Evolutionary conservation across 2,113 vertebrate genomes (phyloP).

Genomic region (Tylochromis polylepis): DNA sequence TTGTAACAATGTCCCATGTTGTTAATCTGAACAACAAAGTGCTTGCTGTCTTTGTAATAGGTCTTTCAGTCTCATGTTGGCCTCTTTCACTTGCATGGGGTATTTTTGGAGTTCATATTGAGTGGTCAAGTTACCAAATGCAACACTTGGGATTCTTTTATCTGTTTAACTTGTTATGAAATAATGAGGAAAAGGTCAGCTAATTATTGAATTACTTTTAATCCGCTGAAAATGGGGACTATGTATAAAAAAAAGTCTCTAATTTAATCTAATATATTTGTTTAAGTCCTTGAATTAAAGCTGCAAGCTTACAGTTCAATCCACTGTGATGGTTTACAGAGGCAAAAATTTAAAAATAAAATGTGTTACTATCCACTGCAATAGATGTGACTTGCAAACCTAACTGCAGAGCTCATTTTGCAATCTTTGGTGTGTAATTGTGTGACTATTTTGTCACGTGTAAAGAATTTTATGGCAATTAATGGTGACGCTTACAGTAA

Average conservation of each 20-base stretch:
- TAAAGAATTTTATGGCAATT: not conserved
- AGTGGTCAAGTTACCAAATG: not conserved
- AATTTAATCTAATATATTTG: not conserved
- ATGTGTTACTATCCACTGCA: not conserved
- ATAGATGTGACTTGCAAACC: not conserved
- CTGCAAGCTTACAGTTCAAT: not conserved
- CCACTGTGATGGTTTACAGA: not conserved
- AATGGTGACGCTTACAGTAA: not conserved
- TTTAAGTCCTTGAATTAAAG: not conserved
- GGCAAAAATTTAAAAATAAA: not conserved
- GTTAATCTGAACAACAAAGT: not conserved
- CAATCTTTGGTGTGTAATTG: not conserved
- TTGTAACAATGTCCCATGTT: not conserved
- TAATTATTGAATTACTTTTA: not conserved
- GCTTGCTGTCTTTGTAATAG: not conserved
- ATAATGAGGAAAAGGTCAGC: not conserved
- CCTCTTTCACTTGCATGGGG: not conserved
- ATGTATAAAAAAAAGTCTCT: not conserved
- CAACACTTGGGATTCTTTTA: not conserved
- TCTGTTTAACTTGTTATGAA: not conserved
- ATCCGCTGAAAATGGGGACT: not conserved
- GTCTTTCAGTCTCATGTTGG: not conserved
- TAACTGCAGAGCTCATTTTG: not conserved
- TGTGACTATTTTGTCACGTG: not conserved
- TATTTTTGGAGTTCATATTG: not conserved